Percentiles rank a stretch among this genome's conserved stretches.
Evolutionary conservation across 2,797 vertebrate species (phyloP).

Genomic region (Leptodactylus fallax): DNA sequence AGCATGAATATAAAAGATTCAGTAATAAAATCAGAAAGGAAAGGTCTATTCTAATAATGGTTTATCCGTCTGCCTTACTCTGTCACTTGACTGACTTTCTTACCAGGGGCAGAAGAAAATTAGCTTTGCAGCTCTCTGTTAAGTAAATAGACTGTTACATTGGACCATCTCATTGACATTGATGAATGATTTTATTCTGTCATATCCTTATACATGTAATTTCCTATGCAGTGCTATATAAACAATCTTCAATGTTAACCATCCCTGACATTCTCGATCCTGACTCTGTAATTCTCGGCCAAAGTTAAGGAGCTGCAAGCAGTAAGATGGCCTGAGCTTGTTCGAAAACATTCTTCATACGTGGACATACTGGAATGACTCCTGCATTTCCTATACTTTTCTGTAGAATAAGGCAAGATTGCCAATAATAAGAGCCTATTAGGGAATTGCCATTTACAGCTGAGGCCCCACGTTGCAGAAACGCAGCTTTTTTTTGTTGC

Average conservation of each 20-base stretch:
- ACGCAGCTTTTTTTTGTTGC: too few relatives aligned
- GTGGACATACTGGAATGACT: not conserved
- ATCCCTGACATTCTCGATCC: slow-evolving; percentile 26
- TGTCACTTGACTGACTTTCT: slow-evolving; percentile 30
- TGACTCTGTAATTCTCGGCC: slow-evolving; percentile 33
- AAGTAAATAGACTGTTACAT: slow-evolving; percentile 50
- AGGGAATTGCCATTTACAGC: too few relatives aligned
- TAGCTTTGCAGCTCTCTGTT: slow-evolving; percentile 40
- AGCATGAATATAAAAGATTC: too few relatives aligned
- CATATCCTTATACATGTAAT: slow-evolving; percentile 44
- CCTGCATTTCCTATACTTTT: not conserved
- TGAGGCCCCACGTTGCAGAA: too few relatives aligned
- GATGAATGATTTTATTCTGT: slow-evolving; percentile 58
- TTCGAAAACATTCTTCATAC: slow-evolving; percentile 9
- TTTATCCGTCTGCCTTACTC: slow-evolving; percentile 43
- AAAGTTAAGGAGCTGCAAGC: slow-evolving; percentile 18
- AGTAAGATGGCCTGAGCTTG: slow-evolving; percentile 16
- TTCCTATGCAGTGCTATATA: slow-evolving; percentile 49
- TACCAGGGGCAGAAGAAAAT: slow-evolving; percentile 23
- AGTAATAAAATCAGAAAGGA: not conserved
- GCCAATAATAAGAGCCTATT: too few relatives aligned
- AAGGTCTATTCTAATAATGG: slow-evolving; percentile 12
- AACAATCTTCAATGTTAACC: slow-evolving; percentile 47
- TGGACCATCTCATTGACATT: slow-evolving; percentile 54
- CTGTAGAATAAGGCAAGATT: not conserved